Percentiles rank a stretch among this genome's conserved stretches.
phyloP scores from a whole-genome alignment of 2,113 vertebrate species.

The Platanista minor region DNA sequence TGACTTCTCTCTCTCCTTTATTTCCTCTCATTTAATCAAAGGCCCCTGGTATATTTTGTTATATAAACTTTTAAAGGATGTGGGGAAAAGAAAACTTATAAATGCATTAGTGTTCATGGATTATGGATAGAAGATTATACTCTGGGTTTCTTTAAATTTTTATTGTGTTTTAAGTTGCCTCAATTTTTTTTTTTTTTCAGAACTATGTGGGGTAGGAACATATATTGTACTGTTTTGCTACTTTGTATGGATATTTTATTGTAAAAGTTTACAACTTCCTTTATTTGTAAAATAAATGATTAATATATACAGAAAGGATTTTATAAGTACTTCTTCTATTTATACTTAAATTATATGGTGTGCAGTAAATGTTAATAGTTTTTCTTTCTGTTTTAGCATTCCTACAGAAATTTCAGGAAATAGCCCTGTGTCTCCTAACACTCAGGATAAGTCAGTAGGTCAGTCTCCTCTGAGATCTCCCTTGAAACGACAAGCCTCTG shows the following conservation, averaged over 20 bases:
- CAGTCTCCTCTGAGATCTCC: conserved; percentile 94
- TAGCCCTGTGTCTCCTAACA: conserved; percentile 86
- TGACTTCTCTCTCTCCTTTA: neutral
- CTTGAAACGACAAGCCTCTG: conserved; percentile 91
- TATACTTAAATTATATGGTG: neutral
- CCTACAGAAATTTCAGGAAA: conserved; percentile 83
- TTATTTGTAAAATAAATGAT: conserved; percentile 19
- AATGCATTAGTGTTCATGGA: neutral
- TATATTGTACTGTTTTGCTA: neutral
- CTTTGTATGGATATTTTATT: neutral
- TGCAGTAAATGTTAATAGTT: neutral
- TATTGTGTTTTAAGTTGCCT: conserved; percentile 3
- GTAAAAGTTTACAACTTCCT: conserved; percentile 6
- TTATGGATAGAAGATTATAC: neutral
- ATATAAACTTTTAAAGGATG: neutral
- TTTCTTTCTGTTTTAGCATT: conserved; percentile 75
- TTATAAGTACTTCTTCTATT: neutral
- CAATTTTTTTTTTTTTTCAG: neutral
- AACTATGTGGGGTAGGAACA: neutral
- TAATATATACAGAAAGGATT: neutral
- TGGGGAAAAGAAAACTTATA: neutral
- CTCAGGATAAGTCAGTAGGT: conserved; percentile 85
- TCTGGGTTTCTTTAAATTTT: neutral
- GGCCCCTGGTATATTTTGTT: neutral
- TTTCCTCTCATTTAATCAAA: neutral